These are phyloP conservation scores for Spialia ferax DNA, from an alignment of 2,888 invertebrate genomes.

Conservation along the genomic window DNA sequence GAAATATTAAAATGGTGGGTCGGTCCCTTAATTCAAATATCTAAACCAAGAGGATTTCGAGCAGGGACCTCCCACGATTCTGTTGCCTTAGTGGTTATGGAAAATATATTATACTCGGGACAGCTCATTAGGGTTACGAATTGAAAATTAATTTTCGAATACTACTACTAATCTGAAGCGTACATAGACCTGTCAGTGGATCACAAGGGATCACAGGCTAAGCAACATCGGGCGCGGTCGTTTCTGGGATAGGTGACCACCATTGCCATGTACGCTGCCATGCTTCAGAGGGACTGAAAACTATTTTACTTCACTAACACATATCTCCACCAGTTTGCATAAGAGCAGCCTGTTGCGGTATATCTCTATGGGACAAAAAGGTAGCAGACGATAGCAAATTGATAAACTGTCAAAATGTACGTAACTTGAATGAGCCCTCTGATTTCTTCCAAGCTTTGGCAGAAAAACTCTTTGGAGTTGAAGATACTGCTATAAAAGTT, in stretches of 20 bases:
- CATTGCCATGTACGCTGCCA: no score
- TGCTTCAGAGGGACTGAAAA: no score
- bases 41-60: background rate
- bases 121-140: background rate
- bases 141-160: constrained; percentile 3
- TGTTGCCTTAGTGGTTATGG: background rate
- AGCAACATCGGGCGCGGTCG: no score
- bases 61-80: background rate
- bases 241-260: no score
- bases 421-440: background rate
- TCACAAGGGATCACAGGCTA: no score
- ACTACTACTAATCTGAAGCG: background rate
- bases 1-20: constrained; percentile 3
- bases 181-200: no score
- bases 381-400: no score
- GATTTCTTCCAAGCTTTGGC: background rate
- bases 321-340: no score
- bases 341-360: no score
- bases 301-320: no score
- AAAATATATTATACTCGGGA: background rate
- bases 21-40: constrained; percentile 3
- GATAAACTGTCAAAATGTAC: no score
- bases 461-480: background rate
- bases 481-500: background rate
- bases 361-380: no score